Conservation (phyloP, 1,140 invertebrate species). For the Drosophila elegans region DNA sequence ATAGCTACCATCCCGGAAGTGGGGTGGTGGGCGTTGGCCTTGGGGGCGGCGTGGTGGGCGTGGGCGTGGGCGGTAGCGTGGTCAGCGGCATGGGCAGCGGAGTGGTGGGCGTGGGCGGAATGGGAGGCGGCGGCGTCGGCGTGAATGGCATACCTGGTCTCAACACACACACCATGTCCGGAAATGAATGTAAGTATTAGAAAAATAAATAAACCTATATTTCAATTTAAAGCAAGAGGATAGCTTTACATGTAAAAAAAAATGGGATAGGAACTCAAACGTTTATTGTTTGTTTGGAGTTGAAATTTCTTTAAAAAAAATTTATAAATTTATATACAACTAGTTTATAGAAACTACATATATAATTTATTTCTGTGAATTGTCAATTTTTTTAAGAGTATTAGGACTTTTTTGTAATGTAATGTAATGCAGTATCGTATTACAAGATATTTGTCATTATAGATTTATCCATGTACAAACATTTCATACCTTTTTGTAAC, state of each 20-base stretch:
- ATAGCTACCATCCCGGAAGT: constrained; percentile 90
- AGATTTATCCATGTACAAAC: neutral
- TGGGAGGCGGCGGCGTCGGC: constrained; percentile 73
- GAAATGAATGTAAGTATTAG: constrained; percentile 89
- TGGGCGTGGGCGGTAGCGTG: constrained; percentile 82
- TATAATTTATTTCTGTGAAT: no score
- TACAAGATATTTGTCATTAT: no score
- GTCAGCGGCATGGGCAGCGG: constrained; percentile 78
- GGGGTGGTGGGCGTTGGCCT: constrained; percentile 85
- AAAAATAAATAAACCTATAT: neutral
- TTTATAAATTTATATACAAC: no score
- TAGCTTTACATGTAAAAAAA: no score
- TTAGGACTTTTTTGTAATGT: no score
- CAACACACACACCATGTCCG: constrained; percentile 87
- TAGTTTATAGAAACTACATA: no score
- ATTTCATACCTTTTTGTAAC: neutral
- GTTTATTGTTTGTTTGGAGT: no score
- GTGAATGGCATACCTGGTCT: constrained; percentile 81
- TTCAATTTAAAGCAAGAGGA: no score
- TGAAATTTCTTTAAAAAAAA: no score
- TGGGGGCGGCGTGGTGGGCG: constrained; percentile 70
- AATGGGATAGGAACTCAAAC: no score
- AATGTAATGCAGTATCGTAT: no score
- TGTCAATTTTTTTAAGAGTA: no score
- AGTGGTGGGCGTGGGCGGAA: constrained; percentile 58